A percentile compares a stretch with the other conserved stretches of the same genome.
phyloP scores from a whole-genome alignment of 2,888 invertebrate genomes.

The Drosophila ochracea region DNA sequence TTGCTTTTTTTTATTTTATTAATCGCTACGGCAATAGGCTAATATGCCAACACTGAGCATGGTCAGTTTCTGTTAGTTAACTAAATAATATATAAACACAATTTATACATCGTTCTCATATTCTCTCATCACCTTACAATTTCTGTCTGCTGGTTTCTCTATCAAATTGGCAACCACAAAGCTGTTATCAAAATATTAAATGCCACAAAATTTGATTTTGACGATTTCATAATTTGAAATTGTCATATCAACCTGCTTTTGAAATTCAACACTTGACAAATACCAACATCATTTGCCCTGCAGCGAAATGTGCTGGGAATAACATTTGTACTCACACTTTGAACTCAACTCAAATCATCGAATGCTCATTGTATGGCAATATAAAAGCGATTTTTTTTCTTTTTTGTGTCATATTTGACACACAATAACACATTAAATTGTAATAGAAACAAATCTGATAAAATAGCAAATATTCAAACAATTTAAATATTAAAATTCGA shows the following conservation, averaged over 20 bases:
- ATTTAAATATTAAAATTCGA: neutral
- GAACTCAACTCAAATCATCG: neutral
- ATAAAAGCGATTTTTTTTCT: neutral
- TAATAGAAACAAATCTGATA: neutral
- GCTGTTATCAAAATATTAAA: conserved; percentile 39
- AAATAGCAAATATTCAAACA: neutral
- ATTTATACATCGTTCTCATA: neutral
- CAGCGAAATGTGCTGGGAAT: neutral
- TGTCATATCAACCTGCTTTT: conserved; percentile 31
- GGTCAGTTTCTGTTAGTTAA: conserved; percentile 17
- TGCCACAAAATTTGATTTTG: conserved; percentile 59
- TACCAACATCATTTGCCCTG: conserved; percentile 9
- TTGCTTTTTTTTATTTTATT: neutral
- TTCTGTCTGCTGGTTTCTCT: neutral
- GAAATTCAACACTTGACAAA: conserved; percentile 37
- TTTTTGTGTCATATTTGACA: neutral
- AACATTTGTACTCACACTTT: neutral
- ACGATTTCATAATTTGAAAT: conserved; percentile 47
- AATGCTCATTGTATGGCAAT: neutral
- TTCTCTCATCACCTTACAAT: no score
- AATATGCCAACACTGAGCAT: conserved; percentile 8
- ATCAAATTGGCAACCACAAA: conserved; percentile 20
- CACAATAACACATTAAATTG: neutral
- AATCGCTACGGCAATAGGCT: conserved; percentile 41
- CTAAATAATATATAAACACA: conserved; percentile 9